Evolutionary conservation across 2,888 invertebrate species (phyloP), one percentile per base, ranked within the genome.

Genomic region (Chymomyza fuscimana): DNA sequence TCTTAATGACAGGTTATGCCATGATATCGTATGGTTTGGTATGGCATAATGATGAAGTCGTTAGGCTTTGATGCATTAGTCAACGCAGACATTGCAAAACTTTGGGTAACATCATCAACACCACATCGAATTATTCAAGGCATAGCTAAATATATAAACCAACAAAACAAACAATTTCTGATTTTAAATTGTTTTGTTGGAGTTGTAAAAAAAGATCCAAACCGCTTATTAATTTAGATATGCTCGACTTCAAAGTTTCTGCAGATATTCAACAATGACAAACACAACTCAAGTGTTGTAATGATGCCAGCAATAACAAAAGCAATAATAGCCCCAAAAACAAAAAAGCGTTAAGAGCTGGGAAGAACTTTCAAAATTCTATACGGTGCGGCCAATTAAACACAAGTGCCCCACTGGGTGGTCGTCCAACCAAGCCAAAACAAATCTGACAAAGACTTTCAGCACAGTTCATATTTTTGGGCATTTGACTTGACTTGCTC

Each of bases 381-480:
- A 58, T 40, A 58, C 58, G 56, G 46, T 25, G 56, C 46, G 65
- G 58, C 65, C 58, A 65, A 65, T 65, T 65, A 65, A 58, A 25
- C 58, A 40, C 56, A 65, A 56, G 56, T 58, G 46, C 46, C 40
- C 12, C 40, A 12, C 40, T 58, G 46, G 19, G 15, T n/a, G 19
- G 36, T 19, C 61, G 40, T 12, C 61, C 19, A 36, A 46, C 40
- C 19, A 16, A 59, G 59, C n/a, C 32, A 59, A 29, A 59, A 32
- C 40, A 46, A 32, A 46, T 46, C 40, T 46, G 40, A 46, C 40
- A 46, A 46, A 46, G 12, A 46, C 5, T 46, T 46, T 46, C 40
- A 46, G 40, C 12, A 12, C 40, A 12, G 12, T 46, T 46, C 40
- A 46, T 46, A 46, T 46, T 46, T 46, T 46, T 10, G 10, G 40